Percentiles rank a stretch among this genome's conserved stretches.
Evolutionary conservation across 2,797 vertebrate genomes (phyloP).

Genomic region (Poecilia picta): DNA sequence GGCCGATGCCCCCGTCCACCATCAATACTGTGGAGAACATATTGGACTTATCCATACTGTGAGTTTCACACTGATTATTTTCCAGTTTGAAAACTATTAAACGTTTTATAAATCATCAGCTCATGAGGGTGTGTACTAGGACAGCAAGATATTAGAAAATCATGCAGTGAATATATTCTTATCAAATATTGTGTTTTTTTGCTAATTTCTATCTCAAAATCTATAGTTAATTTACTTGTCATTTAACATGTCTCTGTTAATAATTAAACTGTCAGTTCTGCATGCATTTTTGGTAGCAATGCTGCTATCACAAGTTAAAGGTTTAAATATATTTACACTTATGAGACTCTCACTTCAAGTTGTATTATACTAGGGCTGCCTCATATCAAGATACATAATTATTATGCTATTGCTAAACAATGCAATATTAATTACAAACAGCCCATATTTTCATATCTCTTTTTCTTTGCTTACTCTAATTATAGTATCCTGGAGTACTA

Average conservation of each 20-base stretch:
- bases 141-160: not conserved
- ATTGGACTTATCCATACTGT: slow-evolving; percentile 77
- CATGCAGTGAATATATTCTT: not conserved
- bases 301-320: not conserved
- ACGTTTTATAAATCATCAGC: not conserved
- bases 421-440: not conserved
- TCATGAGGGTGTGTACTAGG: not conserved
- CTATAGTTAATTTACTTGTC: not conserved
- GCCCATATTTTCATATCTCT: not conserved
- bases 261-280: not conserved
- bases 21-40: slow-evolving; percentile 71
- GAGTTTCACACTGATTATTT: slow-evolving; percentile 46
- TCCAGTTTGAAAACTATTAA: not conserved
- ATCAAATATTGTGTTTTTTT: not conserved
- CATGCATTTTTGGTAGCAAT: not conserved
- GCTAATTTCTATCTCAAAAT: not conserved
- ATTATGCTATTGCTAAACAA: not conserved
- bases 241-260: not conserved
- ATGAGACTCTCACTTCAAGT: not conserved
- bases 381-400: not conserved
- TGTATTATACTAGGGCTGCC: not conserved
- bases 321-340: not conserved
- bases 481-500: not conserved
- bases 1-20: slow-evolving; percentile 52
- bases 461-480: not conserved